Evolutionary conservation across 2,797 vertebrate genomes (phyloP), one percentile per base, ranked within the genome.

Genomic region (Mormyrus hasselquistii): DNA sequence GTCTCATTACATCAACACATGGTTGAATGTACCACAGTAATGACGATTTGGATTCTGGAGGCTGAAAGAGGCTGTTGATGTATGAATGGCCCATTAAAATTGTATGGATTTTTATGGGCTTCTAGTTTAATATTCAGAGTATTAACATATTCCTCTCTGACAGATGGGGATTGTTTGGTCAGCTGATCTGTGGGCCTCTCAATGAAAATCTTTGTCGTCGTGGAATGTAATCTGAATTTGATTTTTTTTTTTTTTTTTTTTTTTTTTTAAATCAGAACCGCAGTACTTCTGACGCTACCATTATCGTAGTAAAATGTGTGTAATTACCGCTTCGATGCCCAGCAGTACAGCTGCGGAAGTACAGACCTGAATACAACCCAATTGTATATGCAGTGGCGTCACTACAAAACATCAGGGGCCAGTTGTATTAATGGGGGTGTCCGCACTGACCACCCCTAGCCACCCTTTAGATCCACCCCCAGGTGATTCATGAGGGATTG

Each of bases 121-220:
- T 57, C 76, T 87, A 57, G 52, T 88, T 47, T 86, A 25, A 87
- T 76, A 87, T 76, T 76, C 59, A 3, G 86, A 88, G 82, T 76
- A 44, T 89, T 49, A 44, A 38, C 88, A 57, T 59, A 38, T 73
- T 59, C 22, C 83, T 22, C 29, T 84, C 79, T 57, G 89, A 90
- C 83, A 90, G 85, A 89, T 82, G 52, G 47, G 16, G 25, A 88
- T 87, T 90, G 90, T 88, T 52, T 65, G 29, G 62, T 90, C 49
- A 47, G 47, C 65, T 50, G 53, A 59, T 87, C 88, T 91, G 86
- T 89, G 88, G 89, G 57, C 16, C 82, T 50, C 73, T 90, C 83
- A 90, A 87, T 84, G 65, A 88, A 44, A 69, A 73, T 50, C 49
- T 62, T 88, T 90, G 82, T 69, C 41, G 38, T 82, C 10, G 19